phyloP scores from a whole-genome alignment of 2,888 invertebrate species.

The Spicauda simplicius region DNA sequence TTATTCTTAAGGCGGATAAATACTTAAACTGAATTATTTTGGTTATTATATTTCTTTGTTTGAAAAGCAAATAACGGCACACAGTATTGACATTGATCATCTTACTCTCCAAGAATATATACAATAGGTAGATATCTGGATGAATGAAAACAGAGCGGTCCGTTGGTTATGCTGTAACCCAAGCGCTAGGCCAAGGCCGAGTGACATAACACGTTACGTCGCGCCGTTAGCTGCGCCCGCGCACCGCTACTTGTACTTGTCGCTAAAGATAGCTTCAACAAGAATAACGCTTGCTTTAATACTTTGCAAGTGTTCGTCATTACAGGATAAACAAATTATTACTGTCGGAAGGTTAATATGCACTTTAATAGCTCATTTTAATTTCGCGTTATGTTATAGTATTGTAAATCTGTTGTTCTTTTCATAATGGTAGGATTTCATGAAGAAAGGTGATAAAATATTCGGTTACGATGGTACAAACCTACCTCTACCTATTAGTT shows the following conservation, averaged over 20 bases:
- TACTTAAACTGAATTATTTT: too few relatives aligned
- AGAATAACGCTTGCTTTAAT: conserved; percentile 41
- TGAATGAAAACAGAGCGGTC: conserved; percentile 52
- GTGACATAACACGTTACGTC: conserved; percentile 66
- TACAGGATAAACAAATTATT: background rate
- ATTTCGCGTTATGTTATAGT: too few relatives aligned
- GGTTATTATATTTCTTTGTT: too few relatives aligned
- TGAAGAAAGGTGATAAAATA: too few relatives aligned
- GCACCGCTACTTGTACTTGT: conserved; percentile 48
- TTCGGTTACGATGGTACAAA: too few relatives aligned
- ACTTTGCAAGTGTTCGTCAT: conserved; percentile 16
- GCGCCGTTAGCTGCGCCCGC: conserved; percentile 57
- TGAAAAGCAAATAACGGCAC: background rate
- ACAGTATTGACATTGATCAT: background rate
- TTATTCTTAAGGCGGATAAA: too few relatives aligned
- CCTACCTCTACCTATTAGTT: too few relatives aligned
- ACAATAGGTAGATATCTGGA: conserved; percentile 32
- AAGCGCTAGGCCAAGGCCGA: conserved; percentile 80
- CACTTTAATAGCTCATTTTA: too few relatives aligned
- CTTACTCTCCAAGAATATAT: background rate
- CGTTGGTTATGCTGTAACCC: conserved; percentile 57
- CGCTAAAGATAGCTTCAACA: conserved; percentile 36
- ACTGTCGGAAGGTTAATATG: too few relatives aligned
- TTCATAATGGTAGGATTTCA: too few relatives aligned
- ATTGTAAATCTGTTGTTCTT: too few relatives aligned